A percentile compares a stretch with the other conserved stretches of the same genome.
Conservation (phyloP, 2,888 invertebrate genomes). For the Calliopum simillimum region DNA sequence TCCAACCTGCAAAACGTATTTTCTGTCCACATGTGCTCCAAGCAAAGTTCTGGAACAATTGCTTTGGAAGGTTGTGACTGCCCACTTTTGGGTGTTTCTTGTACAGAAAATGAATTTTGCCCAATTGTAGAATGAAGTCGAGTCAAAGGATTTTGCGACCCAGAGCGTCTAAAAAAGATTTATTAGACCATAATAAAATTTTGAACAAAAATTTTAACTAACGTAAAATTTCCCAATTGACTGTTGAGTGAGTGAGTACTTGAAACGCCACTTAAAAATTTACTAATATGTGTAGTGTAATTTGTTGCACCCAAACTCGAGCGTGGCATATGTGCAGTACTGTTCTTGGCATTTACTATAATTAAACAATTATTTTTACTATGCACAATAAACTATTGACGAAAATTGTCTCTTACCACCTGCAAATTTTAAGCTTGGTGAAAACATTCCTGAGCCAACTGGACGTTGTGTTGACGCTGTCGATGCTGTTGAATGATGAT, state of each 20-base stretch:
- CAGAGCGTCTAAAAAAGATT: conserved; percentile 56
- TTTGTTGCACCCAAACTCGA: conserved; percentile 52
- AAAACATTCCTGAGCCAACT: conserved; percentile 51
- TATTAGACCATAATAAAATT: conserved; percentile 10
- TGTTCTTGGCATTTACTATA: conserved; percentile 53
- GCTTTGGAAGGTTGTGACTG: conserved; percentile 74
- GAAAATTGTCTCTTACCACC: conserved; percentile 48
- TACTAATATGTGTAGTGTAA: conserved; percentile 55
- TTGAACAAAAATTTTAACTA: conserved; percentile 34
- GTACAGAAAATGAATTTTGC: conserved; percentile 61
- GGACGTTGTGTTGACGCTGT: conserved; percentile 42
- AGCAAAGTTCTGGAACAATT: conserved; percentile 85
- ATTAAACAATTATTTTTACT: background rate
- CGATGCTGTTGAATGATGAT: conserved; percentile 13
- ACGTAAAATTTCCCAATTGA: conserved; percentile 59
- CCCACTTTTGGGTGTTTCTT: conserved; percentile 68
- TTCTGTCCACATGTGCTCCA: conserved; percentile 93
- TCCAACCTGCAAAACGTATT: conserved; percentile 69
- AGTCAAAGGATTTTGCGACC: conserved; percentile 59
- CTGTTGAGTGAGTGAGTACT: conserved; percentile 59
- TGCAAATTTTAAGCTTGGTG: conserved; percentile 56
- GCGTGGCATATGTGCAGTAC: conserved; percentile 54
- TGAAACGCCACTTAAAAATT: conserved; percentile 49
- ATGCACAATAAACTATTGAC: background rate
- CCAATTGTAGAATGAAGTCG: conserved; percentile 63